Evolutionary conservation across 2,113 vertebrate genomes (phyloP), one percentile per base, ranked within the genome.

Genomic region (Myiozetetes cayanensis): DNA sequence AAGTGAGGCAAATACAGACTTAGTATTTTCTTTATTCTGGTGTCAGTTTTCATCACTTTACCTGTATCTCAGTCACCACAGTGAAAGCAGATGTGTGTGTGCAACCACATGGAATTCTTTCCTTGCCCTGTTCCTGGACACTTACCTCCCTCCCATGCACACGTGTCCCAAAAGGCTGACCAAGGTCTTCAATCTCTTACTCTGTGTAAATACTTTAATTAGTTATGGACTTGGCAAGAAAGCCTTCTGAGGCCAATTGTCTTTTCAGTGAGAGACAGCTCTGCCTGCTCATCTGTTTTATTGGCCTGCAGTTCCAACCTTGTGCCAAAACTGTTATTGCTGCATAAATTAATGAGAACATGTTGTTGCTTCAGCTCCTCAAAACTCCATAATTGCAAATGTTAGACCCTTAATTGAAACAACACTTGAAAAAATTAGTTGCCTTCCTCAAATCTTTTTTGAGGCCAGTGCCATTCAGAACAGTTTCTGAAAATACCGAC

Each of bases 201-300:
- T 79, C 59, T 94, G 17, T 89, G 31, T 85, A 97, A 96, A 92
- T 93, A 76, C 74, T 93, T 97, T 70, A 90, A 90, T 39, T 91
- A 94, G 75, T 93, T 91, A 52, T 13, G 83, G 87, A 56, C 55
- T 96, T 96, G 85, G 77, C 52, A 59, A 71, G 58, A 66, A 93
- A 94, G 43, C 81, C 93, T 39, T 28, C 67, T 76, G 96, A 97
- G 96, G 55, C 67, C 71, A 88, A 35, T 83, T 96, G 93, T 96
- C 62, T 93, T 94, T 81, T 93, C 73, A 77, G 72, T 72, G 77
- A 82, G 55, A 94, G 93, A 93, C 85, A 89, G 74, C 88, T 96
- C 81, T 96, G 91, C 95, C 92, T 87, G 75, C 84, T 98, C 95
- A 95, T 97, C 94, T 97, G 85, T 95, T 97, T 96, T 85, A 92